phyloP scores from a whole-genome alignment of 2,797 vertebrate species.

The Esox lucius region DNA sequence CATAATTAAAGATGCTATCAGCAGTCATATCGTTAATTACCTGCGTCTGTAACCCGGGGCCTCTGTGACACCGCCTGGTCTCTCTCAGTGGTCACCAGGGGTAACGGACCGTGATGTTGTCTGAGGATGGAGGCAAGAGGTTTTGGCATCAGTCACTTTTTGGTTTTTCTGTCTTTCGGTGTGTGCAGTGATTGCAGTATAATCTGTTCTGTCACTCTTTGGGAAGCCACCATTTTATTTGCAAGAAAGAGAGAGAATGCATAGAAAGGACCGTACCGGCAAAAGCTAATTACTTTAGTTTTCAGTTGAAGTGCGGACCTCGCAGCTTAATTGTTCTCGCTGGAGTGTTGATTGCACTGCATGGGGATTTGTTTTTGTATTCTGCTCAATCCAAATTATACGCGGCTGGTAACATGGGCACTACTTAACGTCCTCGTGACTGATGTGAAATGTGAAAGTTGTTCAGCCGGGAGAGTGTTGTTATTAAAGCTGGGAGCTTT shows the following conservation, averaged over 20 bases:
- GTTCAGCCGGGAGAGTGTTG: not conserved
- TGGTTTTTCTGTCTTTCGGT: not conserved
- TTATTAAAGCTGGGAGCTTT: not conserved
- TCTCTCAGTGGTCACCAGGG: not conserved
- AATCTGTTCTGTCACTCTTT: not conserved
- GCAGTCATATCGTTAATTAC: not conserved
- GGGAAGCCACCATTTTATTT: not conserved
- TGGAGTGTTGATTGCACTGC: not conserved
- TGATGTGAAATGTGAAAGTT: not conserved
- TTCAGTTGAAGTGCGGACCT: not conserved
- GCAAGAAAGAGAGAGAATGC: not conserved
- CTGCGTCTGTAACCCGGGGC: not conserved
- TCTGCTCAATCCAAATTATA: not conserved
- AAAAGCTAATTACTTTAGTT: not conserved
- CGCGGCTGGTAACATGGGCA: not conserved
- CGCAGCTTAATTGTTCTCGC: too few species aligned
- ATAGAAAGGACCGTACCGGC: not conserved
- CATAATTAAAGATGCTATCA: slow-evolving; percentile 4
- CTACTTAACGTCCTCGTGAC: not conserved
- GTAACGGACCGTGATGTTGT: not conserved
- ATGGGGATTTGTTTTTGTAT: not conserved
- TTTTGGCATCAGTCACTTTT: not conserved
- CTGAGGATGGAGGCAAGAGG: not conserved
- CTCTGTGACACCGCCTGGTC: not conserved
- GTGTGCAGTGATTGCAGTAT: not conserved